Evolutionary conservation across 2,797 vertebrate species (phyloP).

Genomic region (Alca torda): DNA sequence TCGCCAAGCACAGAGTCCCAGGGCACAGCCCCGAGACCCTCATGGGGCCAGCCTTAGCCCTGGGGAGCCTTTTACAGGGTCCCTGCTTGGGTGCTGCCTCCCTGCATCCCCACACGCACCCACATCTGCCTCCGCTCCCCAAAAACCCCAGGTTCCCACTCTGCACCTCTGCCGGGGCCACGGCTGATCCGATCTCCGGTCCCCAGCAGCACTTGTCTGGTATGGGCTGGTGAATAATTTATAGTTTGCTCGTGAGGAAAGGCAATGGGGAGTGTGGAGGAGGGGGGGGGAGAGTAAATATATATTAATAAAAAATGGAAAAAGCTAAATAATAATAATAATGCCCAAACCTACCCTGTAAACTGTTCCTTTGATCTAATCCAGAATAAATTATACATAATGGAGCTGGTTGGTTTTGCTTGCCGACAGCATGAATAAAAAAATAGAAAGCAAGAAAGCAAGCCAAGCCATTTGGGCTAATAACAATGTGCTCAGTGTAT

Average conservation of each 20-base stretch:
- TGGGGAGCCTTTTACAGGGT: not conserved
- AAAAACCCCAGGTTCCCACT: not conserved
- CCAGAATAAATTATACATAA: slow-evolving; percentile 42
- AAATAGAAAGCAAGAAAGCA: not conserved
- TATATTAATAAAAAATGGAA: slow-evolving; percentile 55
- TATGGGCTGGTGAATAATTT: slow-evolving; percentile 58
- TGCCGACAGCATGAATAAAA: slow-evolving; percentile 38
- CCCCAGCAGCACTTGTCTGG: not conserved
- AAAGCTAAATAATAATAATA: not conserved
- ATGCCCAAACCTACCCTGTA: slow-evolving; percentile 25
- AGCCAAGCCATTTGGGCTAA: not conserved
- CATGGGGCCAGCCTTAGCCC: not conserved
- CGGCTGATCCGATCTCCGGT: slow-evolving; percentile 6
- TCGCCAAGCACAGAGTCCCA: not conserved
- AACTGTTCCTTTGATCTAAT: slow-evolving; percentile 58
- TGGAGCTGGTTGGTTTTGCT: slow-evolving; percentile 12
- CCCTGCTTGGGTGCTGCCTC: not conserved
- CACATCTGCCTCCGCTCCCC: not conserved
- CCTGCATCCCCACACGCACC: not conserved
- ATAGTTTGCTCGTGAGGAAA: not conserved
- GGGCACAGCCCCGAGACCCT: not conserved
- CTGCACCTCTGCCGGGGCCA: accelerated
- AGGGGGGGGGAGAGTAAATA: not conserved
- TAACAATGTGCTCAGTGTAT: not conserved
- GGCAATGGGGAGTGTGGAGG: not conserved